Percentiles rank a stretch among this genome's conserved stretches.
These are phyloP conservation scores for Drosophila navojoa DNA, from an alignment of 1,140 invertebrate genomes.

Conservation along the genomic window DNA sequence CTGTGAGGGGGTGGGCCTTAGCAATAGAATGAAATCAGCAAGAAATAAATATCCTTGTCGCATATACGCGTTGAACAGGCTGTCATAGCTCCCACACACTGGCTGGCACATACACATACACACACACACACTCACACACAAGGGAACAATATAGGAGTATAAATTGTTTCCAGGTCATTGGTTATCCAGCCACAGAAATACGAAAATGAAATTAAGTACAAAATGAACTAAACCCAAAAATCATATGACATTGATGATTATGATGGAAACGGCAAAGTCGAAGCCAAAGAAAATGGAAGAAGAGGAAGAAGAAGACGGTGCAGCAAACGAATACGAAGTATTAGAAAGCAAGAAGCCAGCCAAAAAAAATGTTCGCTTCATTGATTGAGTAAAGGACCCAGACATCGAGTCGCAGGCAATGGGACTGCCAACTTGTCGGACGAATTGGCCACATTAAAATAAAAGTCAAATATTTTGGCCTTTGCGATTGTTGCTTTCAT, in stretches of 20 bases:
- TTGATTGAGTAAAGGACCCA: conserved; percentile 54
- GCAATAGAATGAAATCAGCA: conserved; percentile 72
- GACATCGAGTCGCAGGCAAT: conserved; percentile 9
- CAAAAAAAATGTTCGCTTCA: conserved; percentile 44
- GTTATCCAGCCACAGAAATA: conserved; percentile 72
- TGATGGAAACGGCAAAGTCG: conserved; percentile 34
- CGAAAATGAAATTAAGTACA: conserved; percentile 77
- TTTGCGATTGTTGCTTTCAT: conserved; percentile 45
- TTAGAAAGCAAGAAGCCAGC: neutral
- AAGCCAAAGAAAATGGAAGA: neutral
- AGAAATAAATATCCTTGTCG: conserved; percentile 76
- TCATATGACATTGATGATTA: conserved; percentile 74
- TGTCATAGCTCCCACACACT: conserved; percentile 18
- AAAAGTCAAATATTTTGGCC: conserved; percentile 56
- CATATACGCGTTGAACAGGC: conserved; percentile 36
- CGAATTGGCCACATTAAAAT: conserved; percentile 51
- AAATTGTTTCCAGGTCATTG: conserved; percentile 80
- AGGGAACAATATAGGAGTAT: conserved; percentile 55
- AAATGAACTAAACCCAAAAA: conserved; percentile 44
- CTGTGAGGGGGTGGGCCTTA: conserved; percentile 23
- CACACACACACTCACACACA: conserved; percentile 6
- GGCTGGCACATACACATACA: neutral
- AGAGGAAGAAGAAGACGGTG: neutral
- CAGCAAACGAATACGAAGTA: neutral
- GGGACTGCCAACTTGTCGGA: conserved; percentile 9